Evolutionary conservation across 2,113 vertebrate species (phyloP).

Genomic region (Sphyrna mokarran): DNA sequence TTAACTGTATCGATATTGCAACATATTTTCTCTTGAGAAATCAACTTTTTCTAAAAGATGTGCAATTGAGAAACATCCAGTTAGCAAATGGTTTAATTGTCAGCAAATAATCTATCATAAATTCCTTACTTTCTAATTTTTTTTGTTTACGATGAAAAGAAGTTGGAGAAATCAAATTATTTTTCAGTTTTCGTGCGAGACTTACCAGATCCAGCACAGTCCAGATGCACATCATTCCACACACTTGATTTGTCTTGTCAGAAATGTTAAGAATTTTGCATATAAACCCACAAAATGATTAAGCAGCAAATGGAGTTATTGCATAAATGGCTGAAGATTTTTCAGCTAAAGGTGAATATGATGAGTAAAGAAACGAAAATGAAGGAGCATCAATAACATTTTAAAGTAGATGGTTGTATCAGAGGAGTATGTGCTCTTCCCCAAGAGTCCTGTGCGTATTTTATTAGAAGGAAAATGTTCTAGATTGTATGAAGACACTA

Average conservation of each 20-base stretch:
- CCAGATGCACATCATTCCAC: neutral
- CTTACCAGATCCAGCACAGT: neutral
- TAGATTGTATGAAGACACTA: too few relatives aligned
- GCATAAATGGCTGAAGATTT: neutral
- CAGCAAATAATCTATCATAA: neutral
- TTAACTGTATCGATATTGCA: too few relatives aligned
- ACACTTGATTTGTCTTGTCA: neutral
- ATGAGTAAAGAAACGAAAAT: too few relatives aligned
- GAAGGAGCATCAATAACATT: too few relatives aligned
- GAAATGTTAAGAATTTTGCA: neutral
- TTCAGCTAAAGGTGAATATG: neutral
- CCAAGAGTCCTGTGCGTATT: too few relatives aligned
- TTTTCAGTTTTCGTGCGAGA: neutral
- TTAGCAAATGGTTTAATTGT: neutral
- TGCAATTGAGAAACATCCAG: neutral
- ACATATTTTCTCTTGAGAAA: neutral
- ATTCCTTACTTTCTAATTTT: neutral
- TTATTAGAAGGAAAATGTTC: too few relatives aligned
- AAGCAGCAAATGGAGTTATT: neutral
- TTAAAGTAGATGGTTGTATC: too few relatives aligned
- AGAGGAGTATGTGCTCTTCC: too few relatives aligned
- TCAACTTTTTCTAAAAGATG: neutral
- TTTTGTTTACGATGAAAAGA: neutral
- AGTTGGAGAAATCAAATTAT: neutral
- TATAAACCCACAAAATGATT: neutral